Conservation (phyloP, 2,797 vertebrate species). For the Oreonectes daqikongensis region DNA sequence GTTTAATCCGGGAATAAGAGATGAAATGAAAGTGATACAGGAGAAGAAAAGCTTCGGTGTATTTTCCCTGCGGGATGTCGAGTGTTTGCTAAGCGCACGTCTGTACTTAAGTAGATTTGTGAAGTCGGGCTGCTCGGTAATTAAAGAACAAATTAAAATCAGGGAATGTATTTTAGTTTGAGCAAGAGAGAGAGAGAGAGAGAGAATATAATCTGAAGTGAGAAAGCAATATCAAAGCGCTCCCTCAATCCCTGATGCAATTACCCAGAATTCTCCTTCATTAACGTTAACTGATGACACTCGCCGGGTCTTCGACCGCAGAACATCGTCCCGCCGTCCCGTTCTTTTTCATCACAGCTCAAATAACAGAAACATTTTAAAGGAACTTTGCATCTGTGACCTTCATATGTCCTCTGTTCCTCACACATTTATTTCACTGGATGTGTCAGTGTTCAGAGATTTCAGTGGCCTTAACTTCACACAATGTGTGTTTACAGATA, state of each 20-base stretch:
- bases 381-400: not conserved
- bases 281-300: slow-evolving; percentile 84
- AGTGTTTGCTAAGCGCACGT: not conserved
- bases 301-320: not conserved
- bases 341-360: not conserved
- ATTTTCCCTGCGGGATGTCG: not conserved
- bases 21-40: slow-evolving; percentile 34
- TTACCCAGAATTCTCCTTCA: slow-evolving; percentile 86
- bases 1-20: slow-evolving; percentile 38
- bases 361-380: not conserved
- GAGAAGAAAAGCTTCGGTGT: not conserved
- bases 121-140: slow-evolving; percentile 66
- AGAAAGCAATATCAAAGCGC: slow-evolving; percentile 68
- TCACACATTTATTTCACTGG: no score
- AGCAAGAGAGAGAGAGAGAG: slow-evolving; percentile 16
- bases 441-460: no score
- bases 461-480: no score
- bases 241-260: slow-evolving; percentile 83
- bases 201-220: slow-evolving; percentile 23
- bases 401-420: not conserved
- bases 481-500: not conserved
- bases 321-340: no score
- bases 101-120: slow-evolving; percentile 37
- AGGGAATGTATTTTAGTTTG: slow-evolving; percentile 68
- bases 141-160: slow-evolving; percentile 72